Evolutionary conservation across 2,888 invertebrate species (phyloP).

Genomic region (Blastobasis lacticolella): DNA sequence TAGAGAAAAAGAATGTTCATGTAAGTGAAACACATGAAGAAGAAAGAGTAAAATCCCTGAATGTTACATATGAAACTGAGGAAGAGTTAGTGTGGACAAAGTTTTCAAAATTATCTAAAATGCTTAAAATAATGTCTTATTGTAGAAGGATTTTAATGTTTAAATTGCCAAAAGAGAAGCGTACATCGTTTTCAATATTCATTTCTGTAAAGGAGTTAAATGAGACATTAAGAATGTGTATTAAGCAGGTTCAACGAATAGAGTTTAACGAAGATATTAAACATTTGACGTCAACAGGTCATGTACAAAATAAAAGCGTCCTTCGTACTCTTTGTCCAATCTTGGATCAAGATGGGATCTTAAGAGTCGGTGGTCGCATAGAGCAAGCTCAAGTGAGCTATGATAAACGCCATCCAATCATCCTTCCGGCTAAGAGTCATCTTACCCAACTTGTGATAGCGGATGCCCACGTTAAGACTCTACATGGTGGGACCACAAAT

Average conservation of each 20-base stretch:
- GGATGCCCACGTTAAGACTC: background rate
- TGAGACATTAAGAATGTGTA: slow-evolving; percentile 7
- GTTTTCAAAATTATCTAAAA: slow-evolving; percentile 9
- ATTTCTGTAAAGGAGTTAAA: background rate
- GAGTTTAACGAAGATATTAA: slow-evolving; percentile 6
- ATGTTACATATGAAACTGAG: background rate
- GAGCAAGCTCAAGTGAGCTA: slow-evolving; percentile 1
- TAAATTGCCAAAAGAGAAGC: slow-evolving; percentile 1
- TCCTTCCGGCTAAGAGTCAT: background rate
- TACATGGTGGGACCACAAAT: slow-evolving; percentile 8
- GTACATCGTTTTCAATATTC: background rate
- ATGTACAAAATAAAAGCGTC: slow-evolving; percentile 1
- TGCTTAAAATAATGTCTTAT: slow-evolving; percentile 10
- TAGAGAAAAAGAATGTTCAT: background rate
- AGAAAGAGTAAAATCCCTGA: background rate
- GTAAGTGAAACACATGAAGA: background rate
- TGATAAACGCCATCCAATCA: slow-evolving; percentile 6
- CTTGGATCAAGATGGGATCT: slow-evolving; percentile 1
- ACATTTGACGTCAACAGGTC: background rate
- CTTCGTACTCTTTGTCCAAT: background rate
- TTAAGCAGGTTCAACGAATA: background rate
- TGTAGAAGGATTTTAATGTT: slow-evolving; percentile 8
- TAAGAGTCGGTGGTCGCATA: slow-evolving; percentile 7
- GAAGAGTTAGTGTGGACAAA: slow-evolving; percentile 7
- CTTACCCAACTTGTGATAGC: background rate